Conservation (phyloP, 2,113 vertebrate species). For the Cyanistes caeruleus region DNA sequence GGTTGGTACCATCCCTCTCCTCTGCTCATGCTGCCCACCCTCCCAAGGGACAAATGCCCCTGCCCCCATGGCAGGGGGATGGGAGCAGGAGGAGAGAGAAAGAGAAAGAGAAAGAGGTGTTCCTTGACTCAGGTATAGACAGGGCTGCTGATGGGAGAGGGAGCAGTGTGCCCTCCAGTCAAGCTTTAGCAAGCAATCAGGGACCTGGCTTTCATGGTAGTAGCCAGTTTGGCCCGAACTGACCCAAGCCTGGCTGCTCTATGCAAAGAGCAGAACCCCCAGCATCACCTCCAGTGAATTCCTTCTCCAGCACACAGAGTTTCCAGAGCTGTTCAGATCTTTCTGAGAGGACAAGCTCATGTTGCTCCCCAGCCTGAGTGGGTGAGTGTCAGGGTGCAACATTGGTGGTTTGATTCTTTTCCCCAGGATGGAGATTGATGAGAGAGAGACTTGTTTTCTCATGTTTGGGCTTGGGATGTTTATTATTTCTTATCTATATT, state of each 20-base stretch:
- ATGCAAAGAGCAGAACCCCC: background rate
- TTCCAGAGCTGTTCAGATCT: background rate
- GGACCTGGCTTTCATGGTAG: background rate
- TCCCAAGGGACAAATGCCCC: background rate
- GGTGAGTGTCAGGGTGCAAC: too few relatives aligned
- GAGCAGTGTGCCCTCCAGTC: background rate
- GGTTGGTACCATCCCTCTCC: background rate
- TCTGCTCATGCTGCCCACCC: background rate
- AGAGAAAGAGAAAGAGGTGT: background rate
- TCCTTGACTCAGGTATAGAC: background rate
- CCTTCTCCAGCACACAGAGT: background rate
- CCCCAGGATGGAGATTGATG: too few relatives aligned
- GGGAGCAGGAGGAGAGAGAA: background rate
- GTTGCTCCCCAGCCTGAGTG: background rate
- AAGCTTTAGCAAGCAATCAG: background rate
- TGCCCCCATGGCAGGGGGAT: fast-evolving
- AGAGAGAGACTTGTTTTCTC: too few relatives aligned
- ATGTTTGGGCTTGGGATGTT: too few relatives aligned
- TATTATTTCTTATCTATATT: too few relatives aligned
- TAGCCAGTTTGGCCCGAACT: background rate
- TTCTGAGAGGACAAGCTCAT: background rate
- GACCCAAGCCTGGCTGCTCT: background rate
- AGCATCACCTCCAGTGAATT: background rate
- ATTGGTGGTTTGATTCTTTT: too few relatives aligned
- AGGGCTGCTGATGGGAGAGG: background rate